Evolutionary conservation across 2,797 vertebrate genomes (phyloP).

Genomic region (Mionectes olivaceus): DNA sequence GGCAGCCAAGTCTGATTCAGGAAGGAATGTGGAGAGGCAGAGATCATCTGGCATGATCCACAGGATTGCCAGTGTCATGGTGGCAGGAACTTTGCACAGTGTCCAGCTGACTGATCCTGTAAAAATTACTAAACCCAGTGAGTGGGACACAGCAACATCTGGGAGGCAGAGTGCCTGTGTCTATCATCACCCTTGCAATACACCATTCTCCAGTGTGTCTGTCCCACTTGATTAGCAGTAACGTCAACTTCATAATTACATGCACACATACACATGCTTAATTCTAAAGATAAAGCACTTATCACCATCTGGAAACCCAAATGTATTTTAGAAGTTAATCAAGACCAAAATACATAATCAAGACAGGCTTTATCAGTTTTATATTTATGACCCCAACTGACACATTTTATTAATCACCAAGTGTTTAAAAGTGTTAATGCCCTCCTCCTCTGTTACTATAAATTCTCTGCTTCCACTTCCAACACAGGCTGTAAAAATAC

Average conservation of each 20-base stretch:
- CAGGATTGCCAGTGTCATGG: rapidly evolving
- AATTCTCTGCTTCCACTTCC: slow-evolving; percentile 13
- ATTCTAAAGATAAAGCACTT: not conserved
- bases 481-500: slow-evolving; percentile 20
- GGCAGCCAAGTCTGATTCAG: not conserved
- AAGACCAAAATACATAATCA: slow-evolving; percentile 21
- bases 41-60: not conserved
- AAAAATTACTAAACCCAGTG: not conserved
- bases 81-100: not conserved
- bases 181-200: not conserved
- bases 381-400: slow-evolving; percentile 29
- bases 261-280: not conserved
- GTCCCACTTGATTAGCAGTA: not conserved
- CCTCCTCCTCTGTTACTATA: slow-evolving; percentile 35
- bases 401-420: slow-evolving; percentile 50
- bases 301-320: slow-evolving; percentile 3
- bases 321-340: slow-evolving; percentile 4
- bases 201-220: not conserved
- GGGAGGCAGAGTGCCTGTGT: rapidly evolving
- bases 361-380: slow-evolving; percentile 1
- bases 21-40: not conserved
- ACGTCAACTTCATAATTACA: not conserved
- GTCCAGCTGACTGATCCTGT: not conserved
- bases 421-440: slow-evolving; percentile 15
- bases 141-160: not conserved